These are phyloP conservation scores for Macrostomum cliftonense DNA, from an alignment of 2,888 invertebrate species.

Conservation along the genomic window DNA sequence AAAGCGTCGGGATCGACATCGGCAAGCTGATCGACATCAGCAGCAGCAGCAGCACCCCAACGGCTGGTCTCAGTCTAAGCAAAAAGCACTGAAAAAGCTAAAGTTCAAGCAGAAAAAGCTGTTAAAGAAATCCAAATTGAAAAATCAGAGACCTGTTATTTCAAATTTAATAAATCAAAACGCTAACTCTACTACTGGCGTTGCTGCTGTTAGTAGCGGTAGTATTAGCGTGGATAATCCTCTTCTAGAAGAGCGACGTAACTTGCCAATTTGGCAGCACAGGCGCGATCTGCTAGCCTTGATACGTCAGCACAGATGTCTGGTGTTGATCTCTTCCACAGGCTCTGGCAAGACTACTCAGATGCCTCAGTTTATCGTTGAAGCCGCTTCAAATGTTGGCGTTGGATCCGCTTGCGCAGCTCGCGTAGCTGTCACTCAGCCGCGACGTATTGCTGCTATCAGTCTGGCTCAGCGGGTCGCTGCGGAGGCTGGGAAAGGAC, in stretches of 20 bases:
- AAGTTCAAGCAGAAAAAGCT: too few species aligned
- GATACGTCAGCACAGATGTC: neutral
- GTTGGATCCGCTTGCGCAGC: too few species aligned
- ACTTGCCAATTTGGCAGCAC: neutral
- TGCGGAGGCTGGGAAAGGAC: neutral
- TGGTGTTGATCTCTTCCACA: neutral
- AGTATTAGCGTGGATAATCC: neutral
- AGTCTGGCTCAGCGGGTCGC: neutral
- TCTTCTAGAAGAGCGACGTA: neutral
- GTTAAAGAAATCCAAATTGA: too few species aligned
- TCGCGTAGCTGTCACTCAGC: neutral
- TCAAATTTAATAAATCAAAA: too few species aligned
- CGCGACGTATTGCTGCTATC: neutral
- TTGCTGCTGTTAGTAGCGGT: too few species aligned
- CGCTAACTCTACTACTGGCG: too few species aligned
- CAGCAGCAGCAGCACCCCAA: too few species aligned
- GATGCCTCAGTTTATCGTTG: neutral
- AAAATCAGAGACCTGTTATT: too few species aligned
- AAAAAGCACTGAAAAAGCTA: too few species aligned
- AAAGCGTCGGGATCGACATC: too few species aligned
- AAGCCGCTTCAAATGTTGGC: neutral
- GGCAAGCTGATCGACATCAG: too few species aligned
- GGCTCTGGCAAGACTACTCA: neutral
- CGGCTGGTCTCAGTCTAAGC: too few species aligned
- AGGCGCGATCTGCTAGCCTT: neutral